These are phyloP conservation scores for Kobus ellipsiprymnus DNA, from an alignment of 2,113 vertebrate species.

Conservation along the genomic window DNA sequence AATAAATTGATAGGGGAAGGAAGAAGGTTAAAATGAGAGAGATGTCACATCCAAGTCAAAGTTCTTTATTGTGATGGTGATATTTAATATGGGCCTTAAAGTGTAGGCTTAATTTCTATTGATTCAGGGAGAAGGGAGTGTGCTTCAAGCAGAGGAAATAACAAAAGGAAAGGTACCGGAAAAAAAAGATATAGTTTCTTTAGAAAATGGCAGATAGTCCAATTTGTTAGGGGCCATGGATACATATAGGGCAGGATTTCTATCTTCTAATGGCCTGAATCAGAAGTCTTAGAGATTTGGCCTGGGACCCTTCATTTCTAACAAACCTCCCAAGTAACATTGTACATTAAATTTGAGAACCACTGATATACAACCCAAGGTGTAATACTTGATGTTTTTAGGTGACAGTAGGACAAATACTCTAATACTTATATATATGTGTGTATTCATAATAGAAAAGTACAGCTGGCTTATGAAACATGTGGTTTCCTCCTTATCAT, in stretches of 20 bases:
- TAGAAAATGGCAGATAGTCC: background rate
- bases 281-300: background rate
- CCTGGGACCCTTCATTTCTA: background rate
- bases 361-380: background rate
- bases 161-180: background rate
- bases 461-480: background rate
- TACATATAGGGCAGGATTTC: background rate
- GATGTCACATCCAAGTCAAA: background rate
- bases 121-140: background rate
- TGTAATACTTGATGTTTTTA: background rate
- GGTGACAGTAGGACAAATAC: background rate
- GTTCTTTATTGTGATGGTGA: background rate
- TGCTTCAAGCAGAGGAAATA: background rate
- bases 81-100: conserved; percentile 34
- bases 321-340: background rate
- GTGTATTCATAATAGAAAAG: background rate
- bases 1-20: background rate
- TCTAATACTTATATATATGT: background rate
- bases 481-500: background rate
- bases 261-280: background rate
- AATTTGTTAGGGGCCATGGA: background rate
- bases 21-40: background rate
- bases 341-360: background rate
- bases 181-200: background rate
- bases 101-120: background rate